Percentiles rank a stretch among this genome's conserved stretches.
phyloP scores from a whole-genome alignment of 2,113 vertebrate species.

The Peromyscus polionotus region DNA sequence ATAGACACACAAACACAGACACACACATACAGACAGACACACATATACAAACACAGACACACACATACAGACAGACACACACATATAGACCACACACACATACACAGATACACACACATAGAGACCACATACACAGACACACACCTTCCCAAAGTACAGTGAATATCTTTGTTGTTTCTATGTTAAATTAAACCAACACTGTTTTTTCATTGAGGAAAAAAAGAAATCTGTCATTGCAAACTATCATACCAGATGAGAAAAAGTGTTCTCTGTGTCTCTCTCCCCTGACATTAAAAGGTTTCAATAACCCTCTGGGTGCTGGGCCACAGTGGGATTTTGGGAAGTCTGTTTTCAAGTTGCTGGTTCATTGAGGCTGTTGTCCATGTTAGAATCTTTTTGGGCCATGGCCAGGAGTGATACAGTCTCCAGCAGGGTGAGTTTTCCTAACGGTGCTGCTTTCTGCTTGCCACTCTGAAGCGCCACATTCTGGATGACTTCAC shows the following conservation, averaged over 20 bases:
- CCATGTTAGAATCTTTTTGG: not conserved
- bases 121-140: not conserved
- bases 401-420: no score
- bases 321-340: not conserved
- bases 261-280: no score
- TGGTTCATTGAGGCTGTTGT: not conserved
- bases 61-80: not conserved
- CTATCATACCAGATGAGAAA: not conserved
- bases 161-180: not conserved
- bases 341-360: not conserved
- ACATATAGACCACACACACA: not conserved
- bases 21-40: not conserved
- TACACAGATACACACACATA: not conserved
- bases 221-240: not conserved
- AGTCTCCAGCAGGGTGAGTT: not conserved
- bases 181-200: not conserved
- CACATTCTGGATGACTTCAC: not conserved
- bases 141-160: not conserved
- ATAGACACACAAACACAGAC: not conserved
- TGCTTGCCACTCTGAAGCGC: not conserved
- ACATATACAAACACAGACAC: not conserved
- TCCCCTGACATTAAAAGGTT: not conserved
- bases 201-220: constrained; percentile 5
- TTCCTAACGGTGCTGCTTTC: not conserved
- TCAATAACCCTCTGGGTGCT: not conserved